Evolutionary conservation across 1,140 invertebrate species (phyloP), one percentile per base, ranked within the genome.

Genomic region (Mamestra configurata): DNA sequence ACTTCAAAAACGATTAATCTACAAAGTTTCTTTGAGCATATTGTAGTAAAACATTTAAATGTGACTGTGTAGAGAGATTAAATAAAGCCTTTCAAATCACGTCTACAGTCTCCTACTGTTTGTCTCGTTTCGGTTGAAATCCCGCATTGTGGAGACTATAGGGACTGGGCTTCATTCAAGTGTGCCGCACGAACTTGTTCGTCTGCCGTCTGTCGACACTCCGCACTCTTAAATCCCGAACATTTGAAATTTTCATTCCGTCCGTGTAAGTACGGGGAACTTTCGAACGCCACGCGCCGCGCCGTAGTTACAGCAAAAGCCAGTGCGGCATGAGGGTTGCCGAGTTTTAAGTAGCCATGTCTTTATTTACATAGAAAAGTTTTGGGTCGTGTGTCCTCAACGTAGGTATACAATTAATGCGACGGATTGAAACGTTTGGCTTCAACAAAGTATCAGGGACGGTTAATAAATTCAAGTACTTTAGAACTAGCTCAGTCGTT

Each of bases 211-310:
- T 81, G 81, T 73, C 79, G 57, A 35, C 77, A 77, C 59, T 75
- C 79, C 66, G 68, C 70, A 77, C 61, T 78, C 72, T 59, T 71
- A 77, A 85, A 85, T 82, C 84, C 79, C 37, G 73, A 43, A 53
- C 75, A 76, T 78, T 83, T 80, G 53, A 84, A 82, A 80, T 80
- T 79, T 80, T 72, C 79, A 80, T 79, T 82, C 37, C 40, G 64
- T 49, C 22, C n/a, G 15, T 49, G 22, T 64, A 61, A 18, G 66
- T 70, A 31, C 77, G 53, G 13, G 15, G 31, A 68, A 80, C 64
- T 84, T 82, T 73, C 4, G 53, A 15, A 15, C 43, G 43, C 43
- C 7, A 7, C 46, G 10, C n/a, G n/a, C 27, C 3, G 3, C 35
- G 20, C 8, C 35, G 53, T 51, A n/a, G 22, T 71, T 71, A 76